Base-by-base conservation (phyloP, 2,888 invertebrate genomes). In the Tenthredo livida region DNA sequence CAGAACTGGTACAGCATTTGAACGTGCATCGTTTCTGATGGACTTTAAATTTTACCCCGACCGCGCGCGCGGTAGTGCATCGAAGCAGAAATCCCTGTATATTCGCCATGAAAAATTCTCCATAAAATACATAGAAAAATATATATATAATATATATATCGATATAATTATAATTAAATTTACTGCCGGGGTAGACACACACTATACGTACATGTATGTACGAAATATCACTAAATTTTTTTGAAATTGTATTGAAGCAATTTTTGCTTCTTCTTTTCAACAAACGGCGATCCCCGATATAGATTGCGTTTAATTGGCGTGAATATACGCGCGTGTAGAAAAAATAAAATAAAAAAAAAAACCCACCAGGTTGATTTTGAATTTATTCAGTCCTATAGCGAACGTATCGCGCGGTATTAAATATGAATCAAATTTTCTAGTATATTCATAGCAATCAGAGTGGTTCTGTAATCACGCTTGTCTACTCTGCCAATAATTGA, bases 11-110 rank as follows among this genome's bases (percentile, higher is more conserved):
- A 73, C 50, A 12, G 15, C 12, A 47, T 47, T 47, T 47, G 47
- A 47, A 47, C 47, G 47, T 47, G 43, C 72, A 40, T 73, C 72
- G 72, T 43, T 40, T 73, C 72, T 29, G 72, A 70, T 70, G 33
- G 70, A 33, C 37, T 70, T 70, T 43, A 40, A 43, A 73, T 73
- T 73, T 25, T n/a, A 21, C 10, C 72, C 3, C 15, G 25, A 2
- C 37, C 7, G 33, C 15, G 25, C 2, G 7, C 7, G 33, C 33
- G 33, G 2, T 33, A 12, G 25, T 61, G 25, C 61, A 25, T 25
- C 61, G 21, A 10, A 25, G 61, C 25, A 12, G 12, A 25, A 25
- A 25, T 4, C 61, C 61, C 12, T 61, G 25, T 25, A 25, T 25
- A 61, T 61, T 61, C 5, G 25, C 25, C 25, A 12, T 61, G 21